A percentile compares a stretch with the other conserved stretches of the same genome.
phyloP scores from a whole-genome alignment of 2,888 invertebrate species.

The Diachrysia chrysitis region DNA sequence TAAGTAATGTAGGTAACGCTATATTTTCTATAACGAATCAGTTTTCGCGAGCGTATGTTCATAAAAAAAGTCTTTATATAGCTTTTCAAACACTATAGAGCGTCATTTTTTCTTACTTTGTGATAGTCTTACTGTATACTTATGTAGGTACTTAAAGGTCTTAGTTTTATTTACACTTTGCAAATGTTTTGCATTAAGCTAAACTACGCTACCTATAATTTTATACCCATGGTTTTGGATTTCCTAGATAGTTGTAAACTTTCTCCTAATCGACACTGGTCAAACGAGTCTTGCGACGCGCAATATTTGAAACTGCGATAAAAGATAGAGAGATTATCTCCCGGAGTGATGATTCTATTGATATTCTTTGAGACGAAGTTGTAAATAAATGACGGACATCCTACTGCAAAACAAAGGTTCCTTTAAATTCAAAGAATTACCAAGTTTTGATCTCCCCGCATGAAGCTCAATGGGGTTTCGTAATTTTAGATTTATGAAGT shows the following conservation, averaged over 20 bases:
- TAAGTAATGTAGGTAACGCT: constrained; percentile 22
- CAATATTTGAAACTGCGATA: background rate
- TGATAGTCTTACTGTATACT: background rate
- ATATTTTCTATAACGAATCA: constrained; percentile 31
- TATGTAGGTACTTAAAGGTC: background rate
- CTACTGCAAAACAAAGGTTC: background rate
- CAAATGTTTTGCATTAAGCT: background rate
- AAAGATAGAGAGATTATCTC: background rate
- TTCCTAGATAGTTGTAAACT: too few relatives aligned
- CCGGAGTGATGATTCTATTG: background rate
- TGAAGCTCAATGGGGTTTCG: background rate
- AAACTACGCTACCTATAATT: too few relatives aligned
- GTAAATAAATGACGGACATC: background rate
- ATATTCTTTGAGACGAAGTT: background rate
- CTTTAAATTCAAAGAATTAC: background rate
- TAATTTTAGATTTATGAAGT: too few relatives aligned
- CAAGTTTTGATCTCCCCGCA: background rate
- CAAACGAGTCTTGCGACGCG: background rate
- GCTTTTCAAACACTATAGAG: too few relatives aligned
- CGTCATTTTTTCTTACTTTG: background rate
- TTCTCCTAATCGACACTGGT: too few relatives aligned
- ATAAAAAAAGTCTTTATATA: too few relatives aligned
- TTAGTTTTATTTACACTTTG: background rate
- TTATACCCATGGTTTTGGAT: too few relatives aligned
- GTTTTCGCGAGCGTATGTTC: constrained; percentile 18